Base-by-base conservation (phyloP, 2,797 vertebrate genomes). In the Eulemur mongoz region DNA sequence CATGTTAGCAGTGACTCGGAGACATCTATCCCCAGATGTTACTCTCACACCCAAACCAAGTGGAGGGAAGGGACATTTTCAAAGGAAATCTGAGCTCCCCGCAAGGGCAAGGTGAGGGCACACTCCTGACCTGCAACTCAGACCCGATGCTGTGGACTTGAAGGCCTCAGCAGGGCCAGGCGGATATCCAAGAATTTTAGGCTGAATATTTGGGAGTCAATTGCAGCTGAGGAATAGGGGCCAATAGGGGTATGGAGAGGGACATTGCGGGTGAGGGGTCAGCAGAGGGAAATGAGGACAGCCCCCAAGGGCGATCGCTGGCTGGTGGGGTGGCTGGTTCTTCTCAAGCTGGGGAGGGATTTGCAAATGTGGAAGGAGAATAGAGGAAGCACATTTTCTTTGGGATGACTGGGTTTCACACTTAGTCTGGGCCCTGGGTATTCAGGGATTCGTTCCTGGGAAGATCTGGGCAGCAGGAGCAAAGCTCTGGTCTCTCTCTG, bases 291-390 rank as follows among this genome's bases (percentile, higher is more conserved):
- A 43, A 3, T 0, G 38, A 25, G 40, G 32, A 45, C 23, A 14
- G 76, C 20, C 25, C 12, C 2, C 7, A 59, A 57, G 61, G 50
- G n/a, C 25, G 52, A 32, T 0, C 4, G 45, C 2, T 0, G 6
- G 45, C 2, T 20, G 43, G 63, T 18, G 12, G 69, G 9, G 5
- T 20, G 7, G 12, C 11, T 30, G 32, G 22, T 52, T 25, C 48
- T 50, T 61, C 70, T 78, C 45, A 23, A 25, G 67, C 52, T 20
- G n/a, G 23, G 59, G 79, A 65, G 40, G 18, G 20, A 23, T 73
- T 70, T 87, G 18, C 43, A 76, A 23, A 4, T 23, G 5, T 15
- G 50, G 45, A n/a, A 35, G 20, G 0, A n/a, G 83, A 27, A 13
- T 0, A 4, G 22, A 83, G 10, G 38, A 75, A 54, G 73, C 22